Base-by-base conservation (phyloP, 2,888 invertebrate genomes). In the Eulithis prunata region DNA sequence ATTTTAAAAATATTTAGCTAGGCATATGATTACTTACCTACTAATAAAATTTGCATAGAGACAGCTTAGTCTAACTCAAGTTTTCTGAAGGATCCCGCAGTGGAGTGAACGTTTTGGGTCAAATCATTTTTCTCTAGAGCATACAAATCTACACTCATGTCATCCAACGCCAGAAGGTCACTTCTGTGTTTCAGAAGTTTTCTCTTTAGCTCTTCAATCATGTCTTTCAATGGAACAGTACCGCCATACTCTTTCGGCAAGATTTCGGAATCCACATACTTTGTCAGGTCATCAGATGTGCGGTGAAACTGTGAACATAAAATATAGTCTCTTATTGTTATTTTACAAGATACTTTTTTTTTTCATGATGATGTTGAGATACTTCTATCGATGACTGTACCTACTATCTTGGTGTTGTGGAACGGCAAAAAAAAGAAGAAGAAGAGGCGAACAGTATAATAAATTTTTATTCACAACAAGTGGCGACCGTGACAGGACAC, bases 191-290 rank as follows among this genome's bases (percentile, higher is more conserved):
- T 94, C 66, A 94, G 85, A 53, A 97, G 86, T 62, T 94, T 94
- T 46, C 91, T 87, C 81, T 97, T 96, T 70, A 97, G 94, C 78
- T 94, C 94, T 85, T 96, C 95, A 69, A 97, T 96, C 97, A 98
- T 97, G 59, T 97, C 96, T 38, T 93, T 93, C 59, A 97, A 88
- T 14, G 97, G 96, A 21, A 97, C 94, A 21, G 95, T 95, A n/a
- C 98, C 98, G 8, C 98, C 98, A 80, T 97, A 98, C 87, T 98
- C 98, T 84, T 96, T 96, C 0, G 98, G 98, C 71, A 98, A 87
- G 77, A 97, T 96, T 67, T 95, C 94, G 32, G 95, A 94, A 81
- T 97, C 95, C 7, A 97, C 94, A 75, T 95, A 94, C 51, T 95
- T 94, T 71, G 94, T 95, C 45, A 97, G 87, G n/a, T 96, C 96